Conservation (phyloP, 1,140 invertebrate species). For the Penaeus indicus region DNA sequence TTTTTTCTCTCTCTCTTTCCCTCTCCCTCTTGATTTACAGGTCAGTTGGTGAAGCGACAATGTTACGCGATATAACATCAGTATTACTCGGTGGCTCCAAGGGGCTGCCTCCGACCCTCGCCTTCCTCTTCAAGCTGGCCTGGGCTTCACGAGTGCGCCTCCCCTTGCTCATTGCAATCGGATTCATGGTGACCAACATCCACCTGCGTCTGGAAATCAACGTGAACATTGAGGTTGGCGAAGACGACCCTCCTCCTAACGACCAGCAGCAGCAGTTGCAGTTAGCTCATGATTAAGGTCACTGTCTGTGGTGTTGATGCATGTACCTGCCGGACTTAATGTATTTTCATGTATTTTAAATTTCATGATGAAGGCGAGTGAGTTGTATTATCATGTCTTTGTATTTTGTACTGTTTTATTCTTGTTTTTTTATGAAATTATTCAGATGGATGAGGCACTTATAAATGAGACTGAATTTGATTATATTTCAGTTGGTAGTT, state of each 20-base stretch:
- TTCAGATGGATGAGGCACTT: too few relatives aligned
- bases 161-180: slow-evolving; percentile 61
- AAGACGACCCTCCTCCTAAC: slow-evolving; percentile 33
- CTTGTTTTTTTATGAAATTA: too few relatives aligned
- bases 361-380: too few relatives aligned
- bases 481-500: too few relatives aligned
- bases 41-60: not conserved
- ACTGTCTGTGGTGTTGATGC: not conserved
- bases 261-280: slow-evolving; percentile 31
- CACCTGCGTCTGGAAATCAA: slow-evolving; percentile 65
- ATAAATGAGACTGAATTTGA: too few relatives aligned
- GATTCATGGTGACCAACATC: slow-evolving; percentile 65
- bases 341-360: too few relatives aligned
- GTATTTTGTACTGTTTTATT: too few relatives aligned
- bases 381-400: too few relatives aligned
- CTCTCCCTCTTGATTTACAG: too few relatives aligned
- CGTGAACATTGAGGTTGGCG: slow-evolving; percentile 63
- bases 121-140: slow-evolving; percentile 65
- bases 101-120: slow-evolving; percentile 52
- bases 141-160: slow-evolving; percentile 65
- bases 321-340: too few relatives aligned
- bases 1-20: too few relatives aligned
- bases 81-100: slow-evolving; percentile 53
- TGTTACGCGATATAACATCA: slow-evolving; percentile 54
- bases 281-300: not conserved